Percentiles rank a stretch among this genome's conserved stretches.
These are phyloP conservation scores for Chionoecetes opilio DNA, from an alignment of 1,140 invertebrate genomes.

Conservation along the genomic window DNA sequence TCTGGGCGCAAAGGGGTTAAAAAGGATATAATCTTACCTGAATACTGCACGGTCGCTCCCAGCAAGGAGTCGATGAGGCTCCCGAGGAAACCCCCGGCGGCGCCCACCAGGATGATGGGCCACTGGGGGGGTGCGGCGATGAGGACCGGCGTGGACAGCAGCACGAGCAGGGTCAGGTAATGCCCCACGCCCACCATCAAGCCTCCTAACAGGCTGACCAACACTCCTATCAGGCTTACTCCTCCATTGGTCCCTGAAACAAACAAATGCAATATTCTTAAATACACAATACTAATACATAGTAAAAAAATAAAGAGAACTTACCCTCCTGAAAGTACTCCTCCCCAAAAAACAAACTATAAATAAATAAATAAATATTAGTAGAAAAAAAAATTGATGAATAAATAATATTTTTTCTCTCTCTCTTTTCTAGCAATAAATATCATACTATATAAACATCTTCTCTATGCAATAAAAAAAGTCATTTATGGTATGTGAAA, in stretches of 20 bases:
- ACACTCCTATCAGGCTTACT: constrained; percentile 79
- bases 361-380: too few species aligned
- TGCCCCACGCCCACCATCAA: constrained; percentile 75
- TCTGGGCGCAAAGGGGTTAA: too few species aligned
- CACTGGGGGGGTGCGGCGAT: constrained; percentile 84
- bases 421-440: too few species aligned
- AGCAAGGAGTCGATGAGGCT: constrained; percentile 93
- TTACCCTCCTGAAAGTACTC: too few species aligned
- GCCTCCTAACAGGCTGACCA: constrained; percentile 78
- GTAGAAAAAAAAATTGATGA: too few species aligned
- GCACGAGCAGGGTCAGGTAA: constrained; percentile 71
- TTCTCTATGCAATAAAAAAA: too few species aligned
- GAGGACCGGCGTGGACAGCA: constrained; percentile 56
- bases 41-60: constrained; percentile 86
- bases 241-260: constrained; percentile 81
- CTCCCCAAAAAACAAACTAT: too few species aligned
- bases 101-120: constrained; percentile 90
- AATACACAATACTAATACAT: too few species aligned
- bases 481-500: too few species aligned
- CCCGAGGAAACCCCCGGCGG: constrained; percentile 90
- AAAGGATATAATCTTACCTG: constrained; percentile 73
- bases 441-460: too few species aligned
- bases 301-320: too few species aligned
- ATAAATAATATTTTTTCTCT: too few species aligned
- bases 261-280: background rate